Conservation (phyloP, 30 jellyfish, hydroid and myxozoan genomes). For the Aurelia aurita region DNA sequence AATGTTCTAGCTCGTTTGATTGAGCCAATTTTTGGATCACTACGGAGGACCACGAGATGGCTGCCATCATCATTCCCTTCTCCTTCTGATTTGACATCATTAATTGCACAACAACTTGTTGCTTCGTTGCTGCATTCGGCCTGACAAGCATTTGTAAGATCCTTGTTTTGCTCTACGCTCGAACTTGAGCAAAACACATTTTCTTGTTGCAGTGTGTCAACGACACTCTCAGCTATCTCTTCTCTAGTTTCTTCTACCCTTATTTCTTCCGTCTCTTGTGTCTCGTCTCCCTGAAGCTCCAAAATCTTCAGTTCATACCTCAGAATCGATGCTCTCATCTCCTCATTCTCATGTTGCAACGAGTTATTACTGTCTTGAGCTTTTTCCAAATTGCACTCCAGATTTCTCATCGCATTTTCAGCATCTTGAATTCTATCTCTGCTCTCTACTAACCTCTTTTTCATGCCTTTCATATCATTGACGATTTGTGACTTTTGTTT, state of each 20-base stretch:
- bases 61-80: not conserved
- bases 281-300: not conserved
- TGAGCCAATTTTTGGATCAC: not conserved
- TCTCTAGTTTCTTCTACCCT: not conserved
- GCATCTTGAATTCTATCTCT: constrained; percentile 53
- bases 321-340: constrained; percentile 29
- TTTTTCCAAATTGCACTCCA: constrained; percentile 26
- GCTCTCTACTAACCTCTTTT: constrained; percentile 39
- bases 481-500: constrained; percentile 54
- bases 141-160: not conserved
- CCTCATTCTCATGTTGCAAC: constrained; percentile 57
- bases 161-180: not conserved
- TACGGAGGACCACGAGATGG: constrained; percentile 18
- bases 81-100: not conserved
- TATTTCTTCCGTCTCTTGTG: not conserved
- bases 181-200: not conserved
- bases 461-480: constrained; percentile 54
- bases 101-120: no score
- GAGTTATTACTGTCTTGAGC: constrained; percentile 53
- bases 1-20: constrained; percentile 47
- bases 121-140: not conserved
- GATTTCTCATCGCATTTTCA: constrained; percentile 39
- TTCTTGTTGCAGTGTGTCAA: not conserved
- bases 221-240: not conserved
- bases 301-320: constrained; percentile 43